Evolutionary conservation across 2,113 vertebrate genomes (phyloP), one percentile per base, ranked within the genome.

Genomic region (Periophthalmodon schlosseri): DNA sequence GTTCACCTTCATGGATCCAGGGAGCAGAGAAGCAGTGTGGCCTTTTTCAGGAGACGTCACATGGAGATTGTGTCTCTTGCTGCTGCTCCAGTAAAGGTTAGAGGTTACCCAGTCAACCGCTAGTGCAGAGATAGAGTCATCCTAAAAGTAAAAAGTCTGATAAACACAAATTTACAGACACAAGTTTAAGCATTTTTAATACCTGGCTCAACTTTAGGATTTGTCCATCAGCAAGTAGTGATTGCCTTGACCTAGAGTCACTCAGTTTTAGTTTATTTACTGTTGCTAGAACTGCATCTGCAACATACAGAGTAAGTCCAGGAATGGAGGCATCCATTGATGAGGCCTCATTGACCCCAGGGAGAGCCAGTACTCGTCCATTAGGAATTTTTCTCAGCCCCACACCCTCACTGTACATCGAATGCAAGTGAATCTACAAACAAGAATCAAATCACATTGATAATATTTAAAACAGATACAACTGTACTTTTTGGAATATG

Each of bases 31-130:
- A 6, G 87, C 75, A 14, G 89, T 84, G 88, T 94, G 90, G 52
- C 46, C 85, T 0, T 91, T 84, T 15, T 79, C 56, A 0, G 84
- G 75, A 0, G 95, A 91, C 11, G 94, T 94, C 49, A 96, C 95
- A 0, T 82, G 83, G 74, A 99, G 90, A 70, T 85, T 75, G 3
- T 93, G 80, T 0, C 80, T 89, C 9, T 81, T 77, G 0, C 47
- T 85, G 66, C 91, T 93, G 3, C 96, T 96, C 96, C 96, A 99
- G 85, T 96, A 98, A 21, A 98, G 76, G 83, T 96, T 97, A 0
- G 89, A 90, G 0, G 95, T 96, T 75, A 96, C 82, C 97, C 97
- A 98, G 89, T 98, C 96, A 15, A 97, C 87, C 21, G 96, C 95
- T 67, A 99, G 73, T 36, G 94, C 93, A 0, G 79, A 88, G 69